phyloP scores from a whole-genome alignment of 2,797 vertebrate genomes.

The Triplophysa bombifrons region DNA sequence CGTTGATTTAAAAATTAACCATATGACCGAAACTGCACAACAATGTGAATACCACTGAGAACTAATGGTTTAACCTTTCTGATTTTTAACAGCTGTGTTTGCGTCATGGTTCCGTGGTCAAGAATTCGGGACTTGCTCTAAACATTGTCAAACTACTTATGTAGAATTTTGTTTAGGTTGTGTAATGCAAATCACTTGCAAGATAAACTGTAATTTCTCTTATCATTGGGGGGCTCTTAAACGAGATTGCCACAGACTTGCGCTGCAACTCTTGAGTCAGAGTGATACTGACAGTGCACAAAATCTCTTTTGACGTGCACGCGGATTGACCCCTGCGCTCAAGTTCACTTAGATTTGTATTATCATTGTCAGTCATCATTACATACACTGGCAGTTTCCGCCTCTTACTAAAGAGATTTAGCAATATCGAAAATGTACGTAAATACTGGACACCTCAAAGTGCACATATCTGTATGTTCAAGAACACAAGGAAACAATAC shows the following conservation, averaged over 20 bases:
- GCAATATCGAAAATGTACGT: background rate
- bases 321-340: background rate
- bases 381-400: background rate
- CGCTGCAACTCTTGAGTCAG: background rate
- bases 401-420: background rate
- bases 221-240: background rate
- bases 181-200: background rate
- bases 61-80: background rate
- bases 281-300: background rate
- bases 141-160: background rate
- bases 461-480: background rate
- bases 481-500: background rate
- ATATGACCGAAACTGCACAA: background rate
- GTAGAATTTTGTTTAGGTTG: background rate
- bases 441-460: background rate
- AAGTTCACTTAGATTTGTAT: background rate
- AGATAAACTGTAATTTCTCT: background rate
- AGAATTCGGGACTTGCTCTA: background rate
- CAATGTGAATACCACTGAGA: background rate
- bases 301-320: background rate
- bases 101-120: background rate
- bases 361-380: background rate
- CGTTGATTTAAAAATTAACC: conserved; percentile 4
- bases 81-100: background rate
- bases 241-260: background rate